Percentiles rank a stretch among this genome's conserved stretches.
These are phyloP conservation scores for Nemopilema nomurai DNA, from an alignment of 30 jellyfish, hydroid and myxozoan species.

Conservation along the genomic window DNA sequence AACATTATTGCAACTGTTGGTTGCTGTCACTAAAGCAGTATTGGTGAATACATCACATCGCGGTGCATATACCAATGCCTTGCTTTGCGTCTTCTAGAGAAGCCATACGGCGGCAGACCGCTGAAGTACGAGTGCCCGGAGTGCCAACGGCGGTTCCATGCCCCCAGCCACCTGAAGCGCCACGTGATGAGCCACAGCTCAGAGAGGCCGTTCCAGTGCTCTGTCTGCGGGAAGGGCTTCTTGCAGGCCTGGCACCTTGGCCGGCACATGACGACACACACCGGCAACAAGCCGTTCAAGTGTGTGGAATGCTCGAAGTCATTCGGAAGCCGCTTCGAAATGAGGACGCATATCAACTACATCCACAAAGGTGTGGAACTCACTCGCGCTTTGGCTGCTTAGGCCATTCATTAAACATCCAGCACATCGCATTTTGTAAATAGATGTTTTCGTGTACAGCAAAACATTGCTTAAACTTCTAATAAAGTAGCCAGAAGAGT, in stretches of 20 bases:
- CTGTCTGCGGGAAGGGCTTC: conserved; percentile 93
- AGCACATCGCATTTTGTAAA: not conserved
- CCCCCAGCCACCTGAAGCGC: conserved; percentile 94
- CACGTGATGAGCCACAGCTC: conserved; percentile 95
- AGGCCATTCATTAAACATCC: not conserved
- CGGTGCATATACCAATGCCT: no score
- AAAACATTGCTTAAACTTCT: no score
- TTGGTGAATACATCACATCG: no score
- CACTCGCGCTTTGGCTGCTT: no score
- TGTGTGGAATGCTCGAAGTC: conserved; percentile 93
- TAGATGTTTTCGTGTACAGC: no score
- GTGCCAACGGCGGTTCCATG: conserved; percentile 94
- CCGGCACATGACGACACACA: conserved; percentile 97
- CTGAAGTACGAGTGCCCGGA: conserved; percentile 82
- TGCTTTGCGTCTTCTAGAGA: conserved; percentile 68
- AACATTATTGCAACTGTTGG: no score
- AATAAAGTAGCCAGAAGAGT: no score
- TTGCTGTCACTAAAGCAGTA: no score
- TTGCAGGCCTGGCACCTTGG: conserved; percentile 99
- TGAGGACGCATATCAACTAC: conserved; percentile 96
- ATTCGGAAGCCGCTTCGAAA: conserved; percentile 98
- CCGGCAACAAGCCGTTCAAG: conserved; percentile 96
- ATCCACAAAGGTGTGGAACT: conserved; percentile 87
- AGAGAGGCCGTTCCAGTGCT: conserved; percentile 92
- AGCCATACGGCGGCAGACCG: conserved; percentile 99